A percentile compares a stretch with the other conserved stretches of the same genome.
phyloP scores from a whole-genome alignment of 2,797 vertebrate genomes.

The Xenopus petersii region DNA sequence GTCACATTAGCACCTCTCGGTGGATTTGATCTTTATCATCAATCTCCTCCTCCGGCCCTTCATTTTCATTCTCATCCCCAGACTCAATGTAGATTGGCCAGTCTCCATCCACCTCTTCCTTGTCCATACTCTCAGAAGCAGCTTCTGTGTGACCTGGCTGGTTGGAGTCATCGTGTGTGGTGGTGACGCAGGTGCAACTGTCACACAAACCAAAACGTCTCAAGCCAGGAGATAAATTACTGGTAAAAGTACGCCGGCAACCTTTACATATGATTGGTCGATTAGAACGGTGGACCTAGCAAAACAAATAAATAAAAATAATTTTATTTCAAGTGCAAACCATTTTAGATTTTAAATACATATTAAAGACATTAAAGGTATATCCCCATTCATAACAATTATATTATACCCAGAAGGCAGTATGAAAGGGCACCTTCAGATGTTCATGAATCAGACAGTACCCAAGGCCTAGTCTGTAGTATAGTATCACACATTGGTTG shows the following conservation, averaged over 20 bases:
- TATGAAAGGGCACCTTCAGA: too few species aligned
- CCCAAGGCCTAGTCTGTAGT: too few species aligned
- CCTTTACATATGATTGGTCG: slow-evolving; percentile 93
- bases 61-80: slow-evolving; percentile 88
- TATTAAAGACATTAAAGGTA: too few species aligned
- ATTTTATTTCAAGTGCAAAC: too few species aligned
- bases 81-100: slow-evolving; percentile 95
- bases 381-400: too few species aligned
- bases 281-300: slow-evolving; percentile 88
- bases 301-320: background rate
- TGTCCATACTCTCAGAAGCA: slow-evolving; percentile 75
- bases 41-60: slow-evolving; percentile 71
- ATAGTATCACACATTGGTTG: too few species aligned
- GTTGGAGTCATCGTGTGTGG: slow-evolving; percentile 75
- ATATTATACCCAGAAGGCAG: too few species aligned
- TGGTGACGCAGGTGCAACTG: slow-evolving; percentile 88
- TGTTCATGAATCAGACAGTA: too few species aligned
- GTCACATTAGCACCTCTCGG: slow-evolving; percentile 67
- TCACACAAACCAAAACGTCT: slow-evolving; percentile 88
- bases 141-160: slow-evolving; percentile 72
- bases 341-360: too few species aligned
- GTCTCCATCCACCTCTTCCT: slow-evolving; percentile 72
- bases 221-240: slow-evolving; percentile 80
- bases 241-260: slow-evolving; percentile 87
- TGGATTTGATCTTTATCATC: slow-evolving; percentile 77